phyloP scores from a whole-genome alignment of 2,888 invertebrate species.

The Apamea sordens region DNA sequence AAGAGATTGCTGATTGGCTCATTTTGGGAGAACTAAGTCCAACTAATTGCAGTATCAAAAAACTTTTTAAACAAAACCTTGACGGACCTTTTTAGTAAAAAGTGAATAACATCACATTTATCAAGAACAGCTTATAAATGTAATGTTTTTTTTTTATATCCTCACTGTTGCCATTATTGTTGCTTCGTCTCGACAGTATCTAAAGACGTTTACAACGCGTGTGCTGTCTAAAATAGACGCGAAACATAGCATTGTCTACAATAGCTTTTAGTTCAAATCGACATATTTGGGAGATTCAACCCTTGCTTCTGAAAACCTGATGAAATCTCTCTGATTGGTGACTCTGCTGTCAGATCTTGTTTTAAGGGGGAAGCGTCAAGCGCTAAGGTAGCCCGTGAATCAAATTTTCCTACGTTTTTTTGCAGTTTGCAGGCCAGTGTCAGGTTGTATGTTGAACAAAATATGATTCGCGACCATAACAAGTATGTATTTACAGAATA shows the following conservation, averaged over 20 bases:
- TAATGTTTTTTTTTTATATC: neutral
- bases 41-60: neutral
- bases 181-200: conserved; percentile 3
- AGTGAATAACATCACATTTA: neutral
- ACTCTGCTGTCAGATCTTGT: neutral
- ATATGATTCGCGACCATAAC: neutral
- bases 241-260: neutral
- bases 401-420: too few species aligned
- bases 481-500: neutral
- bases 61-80: neutral
- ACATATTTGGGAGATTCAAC: neutral
- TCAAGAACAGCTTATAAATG: neutral
- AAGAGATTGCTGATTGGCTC: neutral
- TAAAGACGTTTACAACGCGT: neutral
- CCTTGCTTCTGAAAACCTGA: neutral
- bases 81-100: neutral
- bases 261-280: neutral
- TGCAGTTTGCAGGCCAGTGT: neutral
- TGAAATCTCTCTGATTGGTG: neutral
- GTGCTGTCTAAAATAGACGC: neutral
- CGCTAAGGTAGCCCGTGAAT: neutral
- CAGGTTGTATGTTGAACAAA: neutral
- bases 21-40: neutral
- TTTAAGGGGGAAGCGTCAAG: neutral
- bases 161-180: conserved; percentile 19